Evolutionary conservation across 2,113 vertebrate genomes (phyloP).

Genomic region (Orientallactaga bullata): DNA sequence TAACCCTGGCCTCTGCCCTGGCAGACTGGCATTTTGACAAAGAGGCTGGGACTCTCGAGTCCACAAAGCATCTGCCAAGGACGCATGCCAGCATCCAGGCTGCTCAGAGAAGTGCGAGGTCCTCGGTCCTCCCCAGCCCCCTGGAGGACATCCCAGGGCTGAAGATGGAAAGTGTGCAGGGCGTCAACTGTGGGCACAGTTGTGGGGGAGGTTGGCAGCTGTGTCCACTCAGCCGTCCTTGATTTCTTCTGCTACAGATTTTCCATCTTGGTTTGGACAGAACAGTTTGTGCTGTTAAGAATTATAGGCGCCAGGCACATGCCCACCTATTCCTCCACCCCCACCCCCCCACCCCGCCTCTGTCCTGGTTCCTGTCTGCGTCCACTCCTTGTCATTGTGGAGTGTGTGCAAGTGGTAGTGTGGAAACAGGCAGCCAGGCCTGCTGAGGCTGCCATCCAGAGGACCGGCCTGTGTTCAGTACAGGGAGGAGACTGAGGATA

Average conservation of each 20-base stretch:
- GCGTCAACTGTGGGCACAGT: background rate
- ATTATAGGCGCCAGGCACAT: background rate
- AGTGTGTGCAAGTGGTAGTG: background rate
- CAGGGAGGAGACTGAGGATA: background rate
- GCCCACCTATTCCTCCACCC: background rate
- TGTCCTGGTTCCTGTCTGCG: background rate
- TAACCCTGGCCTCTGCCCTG: slow-evolving; percentile 15
- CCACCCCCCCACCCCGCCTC: background rate
- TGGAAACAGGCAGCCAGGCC: background rate
- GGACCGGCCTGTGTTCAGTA: too few relatives aligned
- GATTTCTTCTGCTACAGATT: slow-evolving; percentile 18
- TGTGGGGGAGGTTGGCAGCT: background rate
- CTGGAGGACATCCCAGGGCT: background rate
- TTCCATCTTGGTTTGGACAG: slow-evolving; percentile 59
- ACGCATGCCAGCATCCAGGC: background rate
- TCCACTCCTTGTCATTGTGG: background rate
- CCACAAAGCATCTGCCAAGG: background rate
- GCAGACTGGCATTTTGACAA: slow-evolving; percentile 34
- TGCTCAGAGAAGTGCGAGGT: background rate
- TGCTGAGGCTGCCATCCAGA: background rate
- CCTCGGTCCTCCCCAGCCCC: background rate
- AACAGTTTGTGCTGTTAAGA: slow-evolving; percentile 26
- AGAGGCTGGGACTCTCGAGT: slow-evolving; percentile 2
- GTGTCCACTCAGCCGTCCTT: background rate
- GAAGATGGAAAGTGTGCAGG: background rate